phyloP scores from a whole-genome alignment of 2,888 invertebrate species.

The Drosophila pseudotalamancana region DNA sequence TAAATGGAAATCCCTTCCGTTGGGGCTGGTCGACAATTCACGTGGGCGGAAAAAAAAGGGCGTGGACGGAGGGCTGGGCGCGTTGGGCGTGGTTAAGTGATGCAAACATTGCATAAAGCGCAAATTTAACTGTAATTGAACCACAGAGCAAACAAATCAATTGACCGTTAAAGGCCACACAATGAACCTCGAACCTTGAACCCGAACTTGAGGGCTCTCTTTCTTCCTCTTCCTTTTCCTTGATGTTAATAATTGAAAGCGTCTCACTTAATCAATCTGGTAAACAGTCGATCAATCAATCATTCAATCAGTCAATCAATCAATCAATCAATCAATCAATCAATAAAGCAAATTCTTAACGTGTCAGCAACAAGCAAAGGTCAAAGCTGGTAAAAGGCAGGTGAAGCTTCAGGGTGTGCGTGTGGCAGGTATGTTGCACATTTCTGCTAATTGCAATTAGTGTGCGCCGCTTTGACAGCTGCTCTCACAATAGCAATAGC shows the following conservation, averaged over 20 bases:
- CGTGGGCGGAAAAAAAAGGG: background rate
- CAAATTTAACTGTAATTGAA: conserved; percentile 54
- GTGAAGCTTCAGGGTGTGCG: background rate
- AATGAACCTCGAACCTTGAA: background rate
- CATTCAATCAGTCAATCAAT: conserved; percentile 62
- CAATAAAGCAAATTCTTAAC: conserved; percentile 7
- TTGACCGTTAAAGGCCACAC: conserved; percentile 62
- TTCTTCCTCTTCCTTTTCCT: background rate
- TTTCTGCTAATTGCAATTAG: conserved; percentile 60
- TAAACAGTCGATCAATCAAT: conserved; percentile 48
- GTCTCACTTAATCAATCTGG: conserved; percentile 48
- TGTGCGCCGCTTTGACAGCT: conserved; percentile 46
- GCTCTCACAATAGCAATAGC: conserved; percentile 12
- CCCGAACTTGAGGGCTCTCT: no score
- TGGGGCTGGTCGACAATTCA: no score
- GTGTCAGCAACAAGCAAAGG: conserved; percentile 1
- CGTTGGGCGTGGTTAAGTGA: conserved; percentile 16
- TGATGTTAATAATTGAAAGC: conserved; percentile 58
- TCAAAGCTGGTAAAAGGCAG: no score
- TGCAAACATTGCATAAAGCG: conserved; percentile 45
- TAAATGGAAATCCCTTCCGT: no score
- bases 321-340: conserved; percentile 46
- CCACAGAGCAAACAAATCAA: conserved; percentile 68
- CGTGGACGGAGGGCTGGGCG: background rate
- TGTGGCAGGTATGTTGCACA: conserved; percentile 16